phyloP scores from a whole-genome alignment of 2,797 vertebrate genomes.

The Girardinus metallicus region DNA sequence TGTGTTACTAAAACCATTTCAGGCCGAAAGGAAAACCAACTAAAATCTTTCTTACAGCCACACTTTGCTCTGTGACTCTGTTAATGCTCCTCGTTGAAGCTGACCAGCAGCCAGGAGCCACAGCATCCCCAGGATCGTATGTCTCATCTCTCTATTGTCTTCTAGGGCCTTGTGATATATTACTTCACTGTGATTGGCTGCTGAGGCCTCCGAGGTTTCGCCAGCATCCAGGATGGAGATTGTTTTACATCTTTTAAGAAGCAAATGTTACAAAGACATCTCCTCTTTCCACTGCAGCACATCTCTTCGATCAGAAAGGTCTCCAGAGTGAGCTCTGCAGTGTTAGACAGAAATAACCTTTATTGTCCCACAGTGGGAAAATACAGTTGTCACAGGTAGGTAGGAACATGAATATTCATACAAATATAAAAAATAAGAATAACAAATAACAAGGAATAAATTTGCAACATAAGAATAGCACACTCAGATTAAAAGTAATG shows the following conservation, averaged over 20 bases:
- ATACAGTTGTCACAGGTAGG: not conserved
- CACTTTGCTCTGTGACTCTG: conserved; percentile 30
- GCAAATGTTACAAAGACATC: not conserved
- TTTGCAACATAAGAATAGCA: not conserved
- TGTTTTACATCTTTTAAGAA: conserved; percentile 8
- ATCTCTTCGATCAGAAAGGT: not conserved
- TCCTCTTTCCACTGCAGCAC: not conserved
- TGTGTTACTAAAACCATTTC: not conserved
- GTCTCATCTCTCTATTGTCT: conserved; percentile 33
- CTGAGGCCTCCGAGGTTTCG: conserved; percentile 11
- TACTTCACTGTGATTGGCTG: conserved; percentile 7
- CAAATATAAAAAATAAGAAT: not conserved
- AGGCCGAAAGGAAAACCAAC: not conserved
- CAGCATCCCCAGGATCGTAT: conserved; percentile 72
- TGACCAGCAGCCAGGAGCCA: conserved; percentile 67
- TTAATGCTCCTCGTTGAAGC: conserved; percentile 51
- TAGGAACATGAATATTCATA: not conserved
- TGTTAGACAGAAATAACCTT: not conserved
- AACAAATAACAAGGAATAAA: not conserved
- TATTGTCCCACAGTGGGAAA: not conserved
- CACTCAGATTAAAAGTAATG: not conserved
- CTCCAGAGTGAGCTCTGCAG: not conserved
- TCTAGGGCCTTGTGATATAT: conserved; percentile 16
- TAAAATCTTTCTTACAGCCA: conserved; percentile 3
- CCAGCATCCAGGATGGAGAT: not conserved